phyloP scores from a whole-genome alignment of 2,113 vertebrate species.

The Crotalus horridus region DNA sequence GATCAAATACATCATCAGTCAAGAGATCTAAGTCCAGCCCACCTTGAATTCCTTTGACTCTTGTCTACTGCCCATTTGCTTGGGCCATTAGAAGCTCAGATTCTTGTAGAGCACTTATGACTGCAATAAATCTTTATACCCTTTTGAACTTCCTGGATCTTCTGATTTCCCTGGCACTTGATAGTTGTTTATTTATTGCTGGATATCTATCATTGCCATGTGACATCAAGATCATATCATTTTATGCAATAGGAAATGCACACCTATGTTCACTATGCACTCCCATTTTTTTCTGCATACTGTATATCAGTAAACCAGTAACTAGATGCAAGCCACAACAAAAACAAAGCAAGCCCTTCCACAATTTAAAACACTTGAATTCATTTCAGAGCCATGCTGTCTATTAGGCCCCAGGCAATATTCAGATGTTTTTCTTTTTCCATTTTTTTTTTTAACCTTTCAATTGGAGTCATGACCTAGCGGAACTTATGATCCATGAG shows the following conservation, averaged over 20 bases:
- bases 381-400: not conserved
- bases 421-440: not conserved
- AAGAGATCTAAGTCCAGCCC: not conserved
- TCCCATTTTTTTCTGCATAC: not conserved
- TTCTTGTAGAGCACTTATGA: not conserved
- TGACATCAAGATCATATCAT: not conserved
- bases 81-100: not conserved
- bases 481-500: not conserved
- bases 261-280: not conserved
- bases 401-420: not conserved
- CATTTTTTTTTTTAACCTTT: not conserved
- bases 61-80: not conserved
- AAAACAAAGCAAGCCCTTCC: not conserved
- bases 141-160: not conserved
- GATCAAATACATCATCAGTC: not conserved
- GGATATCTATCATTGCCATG: not conserved
- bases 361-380: not conserved
- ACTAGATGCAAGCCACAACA: not conserved
- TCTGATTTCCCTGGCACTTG: not conserved
- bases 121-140: not conserved
- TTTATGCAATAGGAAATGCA: not conserved
- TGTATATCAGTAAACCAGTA: not conserved
- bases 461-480: not conserved
- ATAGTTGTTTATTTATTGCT: not conserved
- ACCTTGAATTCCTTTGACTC: not conserved